Percentiles rank a stretch among this genome's conserved stretches.
phyloP scores from a whole-genome alignment of 2,113 vertebrate genomes.

The Theristicus caerulescens region DNA sequence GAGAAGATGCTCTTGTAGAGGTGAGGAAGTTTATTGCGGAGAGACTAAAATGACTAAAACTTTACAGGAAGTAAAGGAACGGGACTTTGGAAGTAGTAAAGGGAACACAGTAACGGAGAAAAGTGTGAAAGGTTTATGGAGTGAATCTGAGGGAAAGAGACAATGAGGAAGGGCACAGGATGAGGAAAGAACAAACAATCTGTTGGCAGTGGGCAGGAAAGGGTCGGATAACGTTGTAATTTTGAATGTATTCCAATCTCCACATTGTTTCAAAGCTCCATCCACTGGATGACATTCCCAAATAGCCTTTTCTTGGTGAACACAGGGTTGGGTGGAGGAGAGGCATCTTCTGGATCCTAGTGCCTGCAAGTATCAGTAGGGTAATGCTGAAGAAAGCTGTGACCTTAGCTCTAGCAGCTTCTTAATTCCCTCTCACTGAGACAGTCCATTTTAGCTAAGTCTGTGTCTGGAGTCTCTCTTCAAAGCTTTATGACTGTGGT shows the following conservation, averaged over 20 bases:
- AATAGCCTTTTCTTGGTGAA: neutral
- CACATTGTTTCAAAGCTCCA: neutral
- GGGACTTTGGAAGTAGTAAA: neutral
- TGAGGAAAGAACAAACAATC: neutral
- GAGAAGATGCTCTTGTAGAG: neutral
- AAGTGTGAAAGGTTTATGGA: neutral
- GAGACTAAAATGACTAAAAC: neutral
- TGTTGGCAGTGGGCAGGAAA: neutral
- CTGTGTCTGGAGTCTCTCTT: neutral
- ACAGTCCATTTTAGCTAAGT: neutral
- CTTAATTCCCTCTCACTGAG: neutral
- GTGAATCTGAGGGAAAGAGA: neutral
- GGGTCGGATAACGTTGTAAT: neutral
- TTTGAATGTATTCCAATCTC: neutral
- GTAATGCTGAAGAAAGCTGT: neutral
- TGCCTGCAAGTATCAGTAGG: neutral
- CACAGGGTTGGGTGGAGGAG: neutral
- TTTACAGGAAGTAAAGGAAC: neutral
- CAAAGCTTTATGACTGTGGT: neutral
- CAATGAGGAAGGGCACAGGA: neutral
- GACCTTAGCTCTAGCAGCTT: neutral
- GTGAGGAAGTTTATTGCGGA: neutral
- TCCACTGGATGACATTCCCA: neutral
- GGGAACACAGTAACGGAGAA: neutral
- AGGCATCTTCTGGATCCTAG: neutral